Base-by-base conservation (phyloP, 1,140 invertebrate genomes). In the Macrosteles quadrilineatus region DNA sequence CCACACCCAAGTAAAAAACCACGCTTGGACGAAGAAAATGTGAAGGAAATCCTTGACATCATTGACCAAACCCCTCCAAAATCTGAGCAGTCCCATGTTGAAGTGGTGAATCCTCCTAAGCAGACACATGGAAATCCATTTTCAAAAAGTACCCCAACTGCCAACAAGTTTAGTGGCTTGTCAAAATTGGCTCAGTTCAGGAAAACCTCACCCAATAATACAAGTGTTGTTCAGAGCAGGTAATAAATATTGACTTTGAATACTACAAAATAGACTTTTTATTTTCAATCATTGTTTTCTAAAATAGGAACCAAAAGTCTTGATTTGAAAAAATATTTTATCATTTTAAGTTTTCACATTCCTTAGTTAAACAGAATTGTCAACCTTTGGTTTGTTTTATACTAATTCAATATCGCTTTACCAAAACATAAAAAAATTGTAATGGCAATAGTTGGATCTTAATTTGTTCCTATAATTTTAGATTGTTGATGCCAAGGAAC, bases 81-180 rank as follows among this genome's bases (percentile, higher is more conserved):
- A n/a, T 29, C 53, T 19, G 64, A 62, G 0, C 1, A 17, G 43
- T 14, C 45, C 23, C 31, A 67, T 6, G n/a, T 62, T 23, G 36
- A 62, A 29, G 25, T 45, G 53, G 14, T 71, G 23, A 47, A 71
- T 53, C 40, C 57, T 31, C 55, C 66, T 53, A 57, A 45, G 31
- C 23, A 68, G 23, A 21, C 31, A 23, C 14, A 65, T 19, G 17
- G 21, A 27, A 55, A 67, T 23, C 50, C 55, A 47, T 57, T 68
- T 19, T 19, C n/a, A 9, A 74, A 71, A 67, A 17, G 43, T 1
- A 68, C 59, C 65, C 70, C 59, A 36, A 59, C 66, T 55, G 29
- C n/a, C 17, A 66, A 77, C 72, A 75, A 77, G 21, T 62, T 67
- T 12, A 59, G 57, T 50, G 40, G 23, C 6, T 68, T 71, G 6